Evolutionary conservation across 2,113 vertebrate genomes (phyloP).

Genomic region (Campylorhamphus procurvoides): DNA sequence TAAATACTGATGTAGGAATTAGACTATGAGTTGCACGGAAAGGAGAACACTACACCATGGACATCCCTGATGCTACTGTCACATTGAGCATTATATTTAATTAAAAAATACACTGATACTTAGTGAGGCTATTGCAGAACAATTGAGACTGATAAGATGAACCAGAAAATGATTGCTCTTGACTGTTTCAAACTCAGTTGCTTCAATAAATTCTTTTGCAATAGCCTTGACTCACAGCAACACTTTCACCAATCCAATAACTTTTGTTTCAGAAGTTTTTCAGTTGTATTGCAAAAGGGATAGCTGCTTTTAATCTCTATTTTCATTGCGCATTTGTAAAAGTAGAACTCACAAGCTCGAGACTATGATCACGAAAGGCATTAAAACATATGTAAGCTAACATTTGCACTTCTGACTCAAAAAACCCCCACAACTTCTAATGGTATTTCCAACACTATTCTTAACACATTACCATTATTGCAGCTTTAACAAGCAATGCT

Average conservation of each 20-base stretch:
- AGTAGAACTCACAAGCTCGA: rapidly evolving
- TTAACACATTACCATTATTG: background rate
- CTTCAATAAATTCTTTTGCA: background rate
- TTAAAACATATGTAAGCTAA: background rate
- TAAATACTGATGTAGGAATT: background rate
- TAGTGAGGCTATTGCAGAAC: background rate
- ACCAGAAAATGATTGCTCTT: background rate
- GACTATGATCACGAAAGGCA: background rate
- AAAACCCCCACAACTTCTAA: rapidly evolving
- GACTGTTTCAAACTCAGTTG: background rate
- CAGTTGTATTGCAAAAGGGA: background rate
- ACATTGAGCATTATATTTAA: background rate
- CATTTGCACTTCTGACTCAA: background rate
- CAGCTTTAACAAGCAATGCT: background rate
- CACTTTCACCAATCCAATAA: background rate
- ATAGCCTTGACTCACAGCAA: background rate
- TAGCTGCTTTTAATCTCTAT: background rate
- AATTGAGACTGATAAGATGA: background rate
- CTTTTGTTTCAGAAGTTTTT: background rate
- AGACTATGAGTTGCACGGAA: background rate
- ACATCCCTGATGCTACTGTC: background rate
- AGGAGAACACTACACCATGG: background rate
- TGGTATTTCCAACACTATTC: background rate
- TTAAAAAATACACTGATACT: background rate
- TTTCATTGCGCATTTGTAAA: background rate